Conservation (phyloP, 2,888 invertebrate genomes). For the Diachrysia chrysitis region DNA sequence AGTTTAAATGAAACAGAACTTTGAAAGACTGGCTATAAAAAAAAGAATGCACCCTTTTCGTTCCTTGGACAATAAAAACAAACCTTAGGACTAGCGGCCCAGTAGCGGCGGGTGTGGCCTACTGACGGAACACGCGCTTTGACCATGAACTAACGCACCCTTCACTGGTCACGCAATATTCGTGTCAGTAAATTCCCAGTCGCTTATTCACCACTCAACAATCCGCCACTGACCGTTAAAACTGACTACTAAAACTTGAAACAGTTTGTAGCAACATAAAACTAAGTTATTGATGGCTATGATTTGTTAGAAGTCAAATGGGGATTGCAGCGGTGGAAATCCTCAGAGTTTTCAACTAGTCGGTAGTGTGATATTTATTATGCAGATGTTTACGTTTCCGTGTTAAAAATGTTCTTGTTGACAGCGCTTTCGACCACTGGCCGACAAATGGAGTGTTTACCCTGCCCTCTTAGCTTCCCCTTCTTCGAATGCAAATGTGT, state of each 20-base stretch:
- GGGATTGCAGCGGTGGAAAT: constrained; percentile 39
- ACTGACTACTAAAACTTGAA: constrained; percentile 25
- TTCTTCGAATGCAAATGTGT: not conserved
- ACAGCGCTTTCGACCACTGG: constrained; percentile 43
- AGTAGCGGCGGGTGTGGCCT: constrained; percentile 52
- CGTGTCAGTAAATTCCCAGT: constrained; percentile 50
- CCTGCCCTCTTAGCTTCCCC: constrained; percentile 27
- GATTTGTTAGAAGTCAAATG: constrained; percentile 48
- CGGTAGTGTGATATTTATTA: constrained; percentile 58
- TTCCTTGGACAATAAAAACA: constrained; percentile 41
- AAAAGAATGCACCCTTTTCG: constrained; percentile 35
- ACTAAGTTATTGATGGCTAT: constrained; percentile 37
- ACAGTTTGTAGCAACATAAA: constrained; percentile 23
- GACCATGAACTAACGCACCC: constrained; percentile 68
- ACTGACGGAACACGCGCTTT: constrained; percentile 45
- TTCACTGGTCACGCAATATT: constrained; percentile 59
- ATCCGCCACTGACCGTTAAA: constrained; percentile 23
- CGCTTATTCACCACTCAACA: constrained; percentile 45
- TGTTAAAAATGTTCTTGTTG: constrained; percentile 57
- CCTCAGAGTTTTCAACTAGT: constrained; percentile 40
- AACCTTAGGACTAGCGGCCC: constrained; percentile 34
- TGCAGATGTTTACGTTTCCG: constrained; percentile 52
- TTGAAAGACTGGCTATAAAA: constrained; percentile 29
- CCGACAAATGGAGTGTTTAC: constrained; percentile 53
- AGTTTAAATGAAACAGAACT: constrained; percentile 37